These are phyloP conservation scores for Nymphalis io DNA, from an alignment of 1,140 invertebrate species.

Conservation along the genomic window DNA sequence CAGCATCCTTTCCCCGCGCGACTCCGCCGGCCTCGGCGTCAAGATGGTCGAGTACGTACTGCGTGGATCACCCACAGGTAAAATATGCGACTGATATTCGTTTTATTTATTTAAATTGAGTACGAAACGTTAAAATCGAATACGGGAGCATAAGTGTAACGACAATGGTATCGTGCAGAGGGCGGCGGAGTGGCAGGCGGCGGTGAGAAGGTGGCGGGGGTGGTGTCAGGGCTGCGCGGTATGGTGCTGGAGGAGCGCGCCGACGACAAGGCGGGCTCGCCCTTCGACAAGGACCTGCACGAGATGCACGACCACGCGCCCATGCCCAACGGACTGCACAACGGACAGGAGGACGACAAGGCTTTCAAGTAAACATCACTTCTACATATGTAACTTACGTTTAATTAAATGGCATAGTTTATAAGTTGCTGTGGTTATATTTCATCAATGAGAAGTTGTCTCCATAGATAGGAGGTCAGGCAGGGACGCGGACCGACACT, in stretches of 20 bases:
- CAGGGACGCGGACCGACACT: no score
- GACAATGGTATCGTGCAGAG: constrained; percentile 38
- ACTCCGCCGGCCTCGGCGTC: constrained; percentile 92
- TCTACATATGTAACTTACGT: no score
- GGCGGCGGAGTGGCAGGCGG: constrained; percentile 66
- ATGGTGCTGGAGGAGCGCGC: constrained; percentile 72
- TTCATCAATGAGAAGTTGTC: neutral
- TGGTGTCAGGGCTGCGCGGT: constrained; percentile 68
- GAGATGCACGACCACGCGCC: constrained; percentile 69
- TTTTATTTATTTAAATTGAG: neutral
- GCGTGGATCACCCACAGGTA: constrained; percentile 91
- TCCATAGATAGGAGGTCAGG: neutral
- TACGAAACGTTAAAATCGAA: no score
- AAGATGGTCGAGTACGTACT: constrained; percentile 99
- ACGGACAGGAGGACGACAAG: constrained; percentile 91
- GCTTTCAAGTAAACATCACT: constrained; percentile 88
- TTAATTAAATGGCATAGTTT: no score
- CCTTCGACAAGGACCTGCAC: constrained; percentile 74
- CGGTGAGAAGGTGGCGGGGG: constrained; percentile 65
- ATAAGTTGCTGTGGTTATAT: no score
- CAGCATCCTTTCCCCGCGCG: constrained; percentile 86
- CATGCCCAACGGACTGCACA: constrained; percentile 88
- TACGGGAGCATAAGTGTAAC: no score
- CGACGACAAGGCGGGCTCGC: constrained; percentile 71
- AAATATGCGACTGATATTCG: neutral